Percentiles rank a stretch among this genome's conserved stretches.
Evolutionary conservation across 2,888 invertebrate species (phyloP).

Genomic region (Diaprepes abbreviatus): DNA sequence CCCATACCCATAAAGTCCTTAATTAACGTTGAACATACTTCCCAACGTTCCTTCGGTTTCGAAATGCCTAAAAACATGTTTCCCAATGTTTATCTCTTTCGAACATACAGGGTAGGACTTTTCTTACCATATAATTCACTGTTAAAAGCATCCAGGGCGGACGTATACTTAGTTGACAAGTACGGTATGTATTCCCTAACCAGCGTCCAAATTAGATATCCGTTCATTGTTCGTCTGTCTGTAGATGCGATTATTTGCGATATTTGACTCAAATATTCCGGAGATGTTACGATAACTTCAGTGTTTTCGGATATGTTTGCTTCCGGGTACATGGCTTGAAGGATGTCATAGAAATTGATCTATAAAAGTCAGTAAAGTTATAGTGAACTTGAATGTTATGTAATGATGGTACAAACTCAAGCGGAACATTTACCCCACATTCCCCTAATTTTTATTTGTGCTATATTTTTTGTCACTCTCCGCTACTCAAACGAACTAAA

Average conservation of each 20-base stretch:
- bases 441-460: no score
- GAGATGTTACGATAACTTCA: constrained; percentile 69
- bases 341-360: constrained; percentile 68
- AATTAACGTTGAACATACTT: constrained; percentile 69
- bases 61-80: constrained; percentile 58
- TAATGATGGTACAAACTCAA: no score
- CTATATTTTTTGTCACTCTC: no score
- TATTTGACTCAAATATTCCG: constrained; percentile 70
- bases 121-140: constrained; percentile 60
- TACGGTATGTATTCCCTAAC: constrained; percentile 71
- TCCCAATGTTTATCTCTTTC: no score
- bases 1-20: constrained; percentile 69
- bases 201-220: constrained; percentile 74
- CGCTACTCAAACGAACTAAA: no score
- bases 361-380: no score
- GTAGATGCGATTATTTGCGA: constrained; percentile 70
- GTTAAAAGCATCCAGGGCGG: constrained; percentile 59
- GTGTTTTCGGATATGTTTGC: constrained; percentile 69
- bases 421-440: no score
- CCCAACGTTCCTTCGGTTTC: constrained; percentile 67
- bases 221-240: constrained; percentile 70
- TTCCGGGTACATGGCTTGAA: constrained; percentile 69
- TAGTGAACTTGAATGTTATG: no score
- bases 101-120: no score
- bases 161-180: constrained; percentile 67